phyloP scores from a whole-genome alignment of 2,888 invertebrate species.

The Cactoblastis cactorum region DNA sequence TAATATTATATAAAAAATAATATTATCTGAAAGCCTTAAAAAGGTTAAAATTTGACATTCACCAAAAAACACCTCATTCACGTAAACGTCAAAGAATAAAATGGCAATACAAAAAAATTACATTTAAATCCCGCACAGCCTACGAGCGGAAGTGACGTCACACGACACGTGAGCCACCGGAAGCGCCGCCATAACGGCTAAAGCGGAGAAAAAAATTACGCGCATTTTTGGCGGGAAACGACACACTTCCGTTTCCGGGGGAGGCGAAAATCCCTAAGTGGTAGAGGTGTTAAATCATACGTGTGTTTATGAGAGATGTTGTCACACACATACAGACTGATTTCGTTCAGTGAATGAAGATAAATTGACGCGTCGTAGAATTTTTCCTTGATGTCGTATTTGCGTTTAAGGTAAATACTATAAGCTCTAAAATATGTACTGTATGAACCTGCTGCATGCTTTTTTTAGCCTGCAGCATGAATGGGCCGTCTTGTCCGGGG shows the following conservation, averaged over 20 bases:
- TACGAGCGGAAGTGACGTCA: slow-evolving; percentile 15
- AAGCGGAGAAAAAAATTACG: slow-evolving; percentile 65
- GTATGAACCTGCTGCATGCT: neutral
- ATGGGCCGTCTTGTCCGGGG: no score
- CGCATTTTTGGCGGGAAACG: slow-evolving; percentile 68
- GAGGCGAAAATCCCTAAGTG: slow-evolving; percentile 25
- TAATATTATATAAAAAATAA: no score
- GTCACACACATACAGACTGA: slow-evolving; percentile 1
- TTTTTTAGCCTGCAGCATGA: no score
- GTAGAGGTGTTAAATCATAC: slow-evolving; percentile 12
- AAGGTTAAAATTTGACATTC: neutral
- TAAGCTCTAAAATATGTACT: neutral
- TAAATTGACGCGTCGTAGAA: neutral
- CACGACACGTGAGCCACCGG: slow-evolving; percentile 46
- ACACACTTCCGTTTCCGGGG: slow-evolving; percentile 56
- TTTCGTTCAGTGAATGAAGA: neutral
- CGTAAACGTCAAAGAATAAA: slow-evolving; percentile 3
- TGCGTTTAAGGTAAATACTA: neutral
- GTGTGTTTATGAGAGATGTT: slow-evolving; percentile 1
- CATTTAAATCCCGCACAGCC: slow-evolving; percentile 14
- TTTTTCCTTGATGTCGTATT: neutral
- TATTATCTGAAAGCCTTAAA: neutral
- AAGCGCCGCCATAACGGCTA: slow-evolving; percentile 62
- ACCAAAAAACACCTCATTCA: neutral
- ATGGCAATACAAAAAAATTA: slow-evolving; percentile 7